Percentiles rank a stretch among this genome's conserved stretches.
Conservation (phyloP, 1,140 invertebrate genomes). For the Hypsibius dujardini region DNA sequence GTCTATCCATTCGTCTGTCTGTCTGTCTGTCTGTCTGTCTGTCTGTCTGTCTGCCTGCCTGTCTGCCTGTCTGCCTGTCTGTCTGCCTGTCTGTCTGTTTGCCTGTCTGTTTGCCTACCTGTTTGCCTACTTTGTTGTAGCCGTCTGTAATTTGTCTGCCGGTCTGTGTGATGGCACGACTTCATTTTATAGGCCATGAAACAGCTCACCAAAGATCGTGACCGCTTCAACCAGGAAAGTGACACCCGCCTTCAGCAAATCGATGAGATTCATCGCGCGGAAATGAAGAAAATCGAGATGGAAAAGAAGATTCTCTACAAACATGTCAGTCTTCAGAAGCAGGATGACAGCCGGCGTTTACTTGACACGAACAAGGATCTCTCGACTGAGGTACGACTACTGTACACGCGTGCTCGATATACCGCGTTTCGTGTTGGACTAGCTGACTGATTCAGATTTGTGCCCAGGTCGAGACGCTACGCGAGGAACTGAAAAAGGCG, state of each 20-base stretch:
- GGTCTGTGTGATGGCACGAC: too few relatives aligned
- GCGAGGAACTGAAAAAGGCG: not conserved
- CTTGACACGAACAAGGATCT: not conserved
- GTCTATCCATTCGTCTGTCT: too few relatives aligned
- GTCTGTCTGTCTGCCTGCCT: too few relatives aligned
- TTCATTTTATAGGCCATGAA: not conserved
- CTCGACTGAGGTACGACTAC: not conserved
- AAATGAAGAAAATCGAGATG: conserved; percentile 13
- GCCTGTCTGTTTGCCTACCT: too few relatives aligned
- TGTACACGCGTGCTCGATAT: too few relatives aligned
- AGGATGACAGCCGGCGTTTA: not conserved
- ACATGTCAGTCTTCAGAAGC: not conserved
- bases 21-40: too few relatives aligned
- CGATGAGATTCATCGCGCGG: not conserved
- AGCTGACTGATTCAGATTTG: too few relatives aligned
- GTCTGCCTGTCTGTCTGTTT: too few relatives aligned
- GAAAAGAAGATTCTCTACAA: conserved; percentile 12
- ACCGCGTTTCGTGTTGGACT: too few relatives aligned
- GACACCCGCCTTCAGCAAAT: not conserved
- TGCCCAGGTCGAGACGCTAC: not conserved
- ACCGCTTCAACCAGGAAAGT: not conserved
- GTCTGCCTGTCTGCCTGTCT: too few relatives aligned
- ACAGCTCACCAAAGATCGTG: not conserved
- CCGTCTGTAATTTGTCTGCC: too few relatives aligned
- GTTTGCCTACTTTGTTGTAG: too few relatives aligned